These are phyloP conservation scores for Pelusios castaneus DNA, from an alignment of 2,113 vertebrate genomes.

Conservation along the genomic window DNA sequence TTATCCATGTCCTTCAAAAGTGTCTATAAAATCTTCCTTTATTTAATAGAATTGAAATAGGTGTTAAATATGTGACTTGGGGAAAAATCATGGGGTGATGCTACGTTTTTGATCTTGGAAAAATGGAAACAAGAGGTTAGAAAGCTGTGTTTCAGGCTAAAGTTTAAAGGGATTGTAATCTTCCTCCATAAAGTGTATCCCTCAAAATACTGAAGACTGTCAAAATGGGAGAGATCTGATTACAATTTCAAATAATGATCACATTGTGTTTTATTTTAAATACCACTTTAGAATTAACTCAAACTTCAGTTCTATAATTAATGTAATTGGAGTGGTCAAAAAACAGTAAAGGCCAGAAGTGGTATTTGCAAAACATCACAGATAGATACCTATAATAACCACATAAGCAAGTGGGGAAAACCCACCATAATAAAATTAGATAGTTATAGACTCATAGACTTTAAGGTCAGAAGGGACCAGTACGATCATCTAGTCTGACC, in stretches of 20 bases:
- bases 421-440: neutral
- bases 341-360: neutral
- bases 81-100: neutral
- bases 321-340: neutral
- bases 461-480: too few relatives aligned
- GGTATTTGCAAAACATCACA: neutral
- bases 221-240: neutral
- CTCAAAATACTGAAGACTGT: neutral
- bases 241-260: neutral
- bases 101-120: neutral
- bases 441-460: too few relatives aligned
- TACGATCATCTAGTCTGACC: too few relatives aligned
- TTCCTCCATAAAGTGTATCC: neutral
- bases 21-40: neutral
- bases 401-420: neutral
- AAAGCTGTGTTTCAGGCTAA: neutral
- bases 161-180: neutral
- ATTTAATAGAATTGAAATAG: neutral
- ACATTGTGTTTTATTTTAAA: constrained; percentile 9
- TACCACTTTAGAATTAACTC: constrained; percentile 28
- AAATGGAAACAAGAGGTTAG: neutral
- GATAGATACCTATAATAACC: neutral
- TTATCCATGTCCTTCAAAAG: neutral
- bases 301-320: neutral
- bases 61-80: neutral